Evolutionary conservation across 1,140 invertebrate genomes (phyloP), one percentile per base, ranked within the genome.

Genomic region (Cepaea nemoralis): DNA sequence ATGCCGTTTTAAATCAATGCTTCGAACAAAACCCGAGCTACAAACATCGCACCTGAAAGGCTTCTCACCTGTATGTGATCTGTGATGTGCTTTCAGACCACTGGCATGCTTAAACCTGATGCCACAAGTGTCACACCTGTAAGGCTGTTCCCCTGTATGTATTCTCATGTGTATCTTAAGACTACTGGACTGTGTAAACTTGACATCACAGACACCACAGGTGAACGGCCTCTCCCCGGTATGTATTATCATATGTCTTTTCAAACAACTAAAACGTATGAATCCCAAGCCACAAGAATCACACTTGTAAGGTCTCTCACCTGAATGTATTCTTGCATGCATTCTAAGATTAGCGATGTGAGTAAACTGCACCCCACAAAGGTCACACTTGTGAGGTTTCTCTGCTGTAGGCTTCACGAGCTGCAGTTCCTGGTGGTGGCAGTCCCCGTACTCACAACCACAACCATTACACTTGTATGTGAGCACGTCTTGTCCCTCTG

Each of bases 311-410:
- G 59, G 59, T 31, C 33, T 63, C 27, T 63, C 59, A 31, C 59
- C 27, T 3, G 59, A 31, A 31, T 63, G 59, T 31, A 14, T 63
- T 63, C 27, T 63, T 31, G 1, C 33, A 31, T 63, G 59, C 59
- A 31, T 19, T 31, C 10, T 31, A n/a, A 63, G 27, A 31, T 63
- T 12, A 31, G n/a, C 8, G n/a, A 31, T 63, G 5, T 27, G n/a
- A 31, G n/a, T 14, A 22, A 63, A 19, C 27, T 27, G n/a, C 27
- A 31, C 27, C 27, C 59, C 59, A 22, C 69, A 70, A 22, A 70
- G 5, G n/a, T 70, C 69, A 40, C 69, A 70, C 10, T 39, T 70
- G 69, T 70, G 40, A 40, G 69, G 69, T 42, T 70, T 70, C 69
- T 70, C 69, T 24, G 35, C 69, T 1, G 69, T 40, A 70, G 39